phyloP scores from a whole-genome alignment of 2,113 vertebrate genomes.

The Cebus imitator region DNA sequence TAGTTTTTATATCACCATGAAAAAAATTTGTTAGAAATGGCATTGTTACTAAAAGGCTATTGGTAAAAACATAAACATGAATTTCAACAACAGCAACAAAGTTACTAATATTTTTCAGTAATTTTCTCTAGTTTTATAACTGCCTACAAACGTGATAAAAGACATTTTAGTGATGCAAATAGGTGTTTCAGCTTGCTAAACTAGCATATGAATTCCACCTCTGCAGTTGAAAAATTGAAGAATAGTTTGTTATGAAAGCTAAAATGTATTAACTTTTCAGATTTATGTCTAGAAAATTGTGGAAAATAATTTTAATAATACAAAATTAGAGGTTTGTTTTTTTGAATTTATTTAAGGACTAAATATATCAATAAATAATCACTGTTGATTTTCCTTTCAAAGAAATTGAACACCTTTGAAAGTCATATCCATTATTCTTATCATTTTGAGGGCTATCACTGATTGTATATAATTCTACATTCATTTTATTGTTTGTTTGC shows the following conservation, averaged over 20 bases:
- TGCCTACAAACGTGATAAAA: not conserved
- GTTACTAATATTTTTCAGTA: not conserved
- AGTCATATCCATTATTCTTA: not conserved
- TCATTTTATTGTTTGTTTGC: not conserved
- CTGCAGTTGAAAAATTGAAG: not conserved
- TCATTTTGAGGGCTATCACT: not conserved
- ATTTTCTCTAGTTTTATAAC: not conserved
- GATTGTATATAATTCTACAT: not conserved
- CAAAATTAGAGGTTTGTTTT: not conserved
- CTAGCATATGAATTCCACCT: not conserved
- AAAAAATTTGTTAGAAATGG: not conserved
- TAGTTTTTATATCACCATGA: not conserved
- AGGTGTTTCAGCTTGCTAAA: not conserved
- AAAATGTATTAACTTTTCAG: not conserved
- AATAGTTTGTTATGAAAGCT: not conserved
- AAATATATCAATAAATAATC: not conserved
- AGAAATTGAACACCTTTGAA: not conserved
- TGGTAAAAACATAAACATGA: not conserved
- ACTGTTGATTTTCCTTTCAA: not conserved
- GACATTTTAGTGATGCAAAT: not conserved
- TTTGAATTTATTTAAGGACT: not conserved
- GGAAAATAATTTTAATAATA: not conserved
- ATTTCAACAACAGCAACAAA: not conserved
- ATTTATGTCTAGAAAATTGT: not conserved
- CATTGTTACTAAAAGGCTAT: not conserved